These are phyloP conservation scores for Eupithecia subfuscata DNA, from an alignment of 2,888 invertebrate species.

Conservation along the genomic window DNA sequence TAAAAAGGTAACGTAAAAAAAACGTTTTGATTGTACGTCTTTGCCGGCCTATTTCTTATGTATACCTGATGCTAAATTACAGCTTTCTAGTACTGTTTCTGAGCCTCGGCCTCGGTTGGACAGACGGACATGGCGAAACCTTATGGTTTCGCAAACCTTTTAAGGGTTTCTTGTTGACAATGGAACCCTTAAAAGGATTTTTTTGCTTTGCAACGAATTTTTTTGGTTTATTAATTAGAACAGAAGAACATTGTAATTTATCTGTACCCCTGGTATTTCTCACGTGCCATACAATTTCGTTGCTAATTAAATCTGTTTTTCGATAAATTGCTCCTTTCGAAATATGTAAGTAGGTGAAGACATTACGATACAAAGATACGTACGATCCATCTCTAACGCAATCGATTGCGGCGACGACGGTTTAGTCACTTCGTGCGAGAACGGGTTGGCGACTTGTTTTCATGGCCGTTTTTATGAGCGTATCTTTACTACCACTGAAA, in stretches of 20 bases:
- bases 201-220: neutral
- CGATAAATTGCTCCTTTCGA: neutral
- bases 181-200: neutral
- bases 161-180: neutral
- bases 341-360: neutral
- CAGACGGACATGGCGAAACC: too few relatives aligned
- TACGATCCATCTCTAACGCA: neutral
- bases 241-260: too few relatives aligned
- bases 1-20: too few relatives aligned
- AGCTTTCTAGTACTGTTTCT: too few relatives aligned
- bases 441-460: neutral
- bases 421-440: neutral
- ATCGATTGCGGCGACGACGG: neutral
- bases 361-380: neutral
- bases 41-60: too few relatives aligned
- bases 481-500: neutral
- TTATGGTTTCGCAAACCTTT: too few relatives aligned
- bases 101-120: too few relatives aligned
- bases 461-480: conserved; percentile 2
- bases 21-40: too few relatives aligned
- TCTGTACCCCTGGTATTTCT: too few relatives aligned
- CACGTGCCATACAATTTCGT: neutral
- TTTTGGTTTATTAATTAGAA: too few relatives aligned
- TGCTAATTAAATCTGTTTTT: neutral
- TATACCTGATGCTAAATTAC: too few relatives aligned